phyloP scores from a whole-genome alignment of 2,797 vertebrate genomes.

The Sphenodon punctatus region DNA sequence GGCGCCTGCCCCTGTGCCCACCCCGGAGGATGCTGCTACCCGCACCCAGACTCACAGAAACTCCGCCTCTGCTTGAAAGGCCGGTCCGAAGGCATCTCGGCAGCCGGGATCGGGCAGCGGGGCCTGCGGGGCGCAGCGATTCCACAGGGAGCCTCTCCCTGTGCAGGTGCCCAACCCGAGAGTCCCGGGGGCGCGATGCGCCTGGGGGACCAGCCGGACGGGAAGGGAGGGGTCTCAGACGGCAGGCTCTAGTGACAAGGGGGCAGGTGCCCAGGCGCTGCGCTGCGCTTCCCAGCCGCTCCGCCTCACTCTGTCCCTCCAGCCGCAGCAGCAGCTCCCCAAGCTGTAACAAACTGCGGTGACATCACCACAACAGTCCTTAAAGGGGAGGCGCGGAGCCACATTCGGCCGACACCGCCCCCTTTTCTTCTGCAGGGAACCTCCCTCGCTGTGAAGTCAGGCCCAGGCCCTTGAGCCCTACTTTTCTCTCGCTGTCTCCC shows the following conservation, averaged over 20 bases:
- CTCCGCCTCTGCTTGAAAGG: slow-evolving; percentile 95
- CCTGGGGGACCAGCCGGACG: too few species aligned
- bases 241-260: neutral
- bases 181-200: too few species aligned
- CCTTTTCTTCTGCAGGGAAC: neutral
- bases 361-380: slow-evolving; percentile 72
- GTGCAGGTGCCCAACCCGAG: neutral
- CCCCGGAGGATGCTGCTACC: too few species aligned
- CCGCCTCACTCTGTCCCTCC: neutral
- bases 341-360: slow-evolving; percentile 42
- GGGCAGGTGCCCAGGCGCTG: neutral
- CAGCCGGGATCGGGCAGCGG: slow-evolving; percentile 25
- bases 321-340: neutral
- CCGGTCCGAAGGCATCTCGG: slow-evolving; percentile 91
- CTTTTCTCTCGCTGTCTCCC: neutral
- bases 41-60: slow-evolving; percentile 83
- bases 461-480: neutral
- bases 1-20: too few species aligned
- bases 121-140: neutral
- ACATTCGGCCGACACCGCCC: neutral
- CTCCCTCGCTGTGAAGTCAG: too few species aligned
- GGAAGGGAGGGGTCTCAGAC: too few species aligned
- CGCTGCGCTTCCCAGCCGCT: neutral
- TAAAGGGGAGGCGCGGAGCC: slow-evolving; percentile 55
- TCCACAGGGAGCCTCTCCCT: neutral